phyloP scores from a whole-genome alignment of 1,140 invertebrate genomes.

The Bombus turneri region DNA sequence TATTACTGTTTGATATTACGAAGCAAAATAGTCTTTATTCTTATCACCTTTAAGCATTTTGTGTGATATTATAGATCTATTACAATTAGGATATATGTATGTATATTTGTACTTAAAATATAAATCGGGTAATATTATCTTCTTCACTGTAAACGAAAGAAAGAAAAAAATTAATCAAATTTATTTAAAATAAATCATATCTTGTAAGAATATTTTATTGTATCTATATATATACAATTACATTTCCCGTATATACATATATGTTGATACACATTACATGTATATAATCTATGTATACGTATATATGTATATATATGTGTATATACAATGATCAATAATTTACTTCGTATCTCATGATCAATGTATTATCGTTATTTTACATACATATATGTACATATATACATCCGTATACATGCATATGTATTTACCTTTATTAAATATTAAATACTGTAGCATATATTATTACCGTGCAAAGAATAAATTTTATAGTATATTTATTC shows the following conservation, averaged over 20 bases:
- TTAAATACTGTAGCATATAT: constrained; percentile 65
- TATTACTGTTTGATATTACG: constrained; percentile 17
- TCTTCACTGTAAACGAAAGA: constrained; percentile 19
- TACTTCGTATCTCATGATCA: constrained; percentile 41
- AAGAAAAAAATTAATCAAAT: constrained; percentile 32
- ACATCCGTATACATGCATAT: constrained; percentile 30
- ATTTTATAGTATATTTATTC: constrained; percentile 69
- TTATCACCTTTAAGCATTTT: constrained; percentile 21
- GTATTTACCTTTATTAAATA: constrained; percentile 58
- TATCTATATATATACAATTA: constrained; percentile 61
- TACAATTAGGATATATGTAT: constrained; percentile 35
- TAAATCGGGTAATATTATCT: neutral
- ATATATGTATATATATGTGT: constrained; percentile 19
- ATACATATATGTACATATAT: constrained; percentile 30
- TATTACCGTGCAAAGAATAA: constrained; percentile 66
- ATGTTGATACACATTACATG: constrained; percentile 53
- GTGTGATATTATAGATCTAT: constrained; percentile 50
- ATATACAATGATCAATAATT: constrained; percentile 46
- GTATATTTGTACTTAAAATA: constrained; percentile 55
- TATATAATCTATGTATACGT: constrained; percentile 51
- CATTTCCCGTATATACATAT: constrained; percentile 54
- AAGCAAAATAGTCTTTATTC: constrained; percentile 7
- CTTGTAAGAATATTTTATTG: constrained; percentile 70
- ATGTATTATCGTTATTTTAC: constrained; percentile 47
- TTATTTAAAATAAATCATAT: constrained; percentile 44